Evolutionary conservation across 2,888 invertebrate species (phyloP).

Genomic region (Pammene fasciana): DNA sequence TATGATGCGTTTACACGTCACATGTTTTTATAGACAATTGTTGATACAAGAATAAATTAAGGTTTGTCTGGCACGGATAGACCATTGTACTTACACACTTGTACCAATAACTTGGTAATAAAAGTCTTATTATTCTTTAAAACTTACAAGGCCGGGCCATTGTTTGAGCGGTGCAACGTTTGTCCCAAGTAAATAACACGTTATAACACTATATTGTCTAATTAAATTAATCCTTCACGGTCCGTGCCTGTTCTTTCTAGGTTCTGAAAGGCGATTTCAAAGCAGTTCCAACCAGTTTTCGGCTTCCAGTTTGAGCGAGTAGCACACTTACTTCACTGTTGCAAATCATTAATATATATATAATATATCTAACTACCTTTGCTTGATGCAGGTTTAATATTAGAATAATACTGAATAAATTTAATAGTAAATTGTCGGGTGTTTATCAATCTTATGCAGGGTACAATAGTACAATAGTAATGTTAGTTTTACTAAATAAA

Average conservation of each 20-base stretch:
- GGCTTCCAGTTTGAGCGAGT: background rate
- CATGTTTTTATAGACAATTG: slow-evolving; percentile 30
- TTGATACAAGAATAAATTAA: slow-evolving; percentile 32
- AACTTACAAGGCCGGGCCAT: slow-evolving; percentile 37
- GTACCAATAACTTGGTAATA: slow-evolving; percentile 35
- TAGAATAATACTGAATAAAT: too few species aligned
- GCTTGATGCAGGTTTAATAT: too few species aligned
- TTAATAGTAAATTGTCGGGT: too few species aligned
- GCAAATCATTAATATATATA: too few species aligned
- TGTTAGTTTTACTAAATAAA: too few species aligned
- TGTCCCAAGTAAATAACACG: slow-evolving; percentile 33
- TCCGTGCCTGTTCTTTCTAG: slow-evolving; percentile 29
- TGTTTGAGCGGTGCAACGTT: slow-evolving; percentile 35
- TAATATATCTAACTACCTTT: too few species aligned
- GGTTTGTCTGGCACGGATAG: slow-evolving; percentile 17
- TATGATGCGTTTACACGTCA: slow-evolving; percentile 17
- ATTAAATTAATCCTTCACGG: slow-evolving; percentile 40
- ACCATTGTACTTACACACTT: slow-evolving; percentile 28
- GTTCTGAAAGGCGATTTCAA: slow-evolving; percentile 7
- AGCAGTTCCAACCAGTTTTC: slow-evolving; percentile 7
- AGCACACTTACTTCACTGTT: background rate
- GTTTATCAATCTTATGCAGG: too few species aligned
- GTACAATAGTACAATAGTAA: too few species aligned
- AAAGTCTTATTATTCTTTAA: slow-evolving; percentile 34
- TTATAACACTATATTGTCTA: slow-evolving; percentile 36